phyloP scores from a whole-genome alignment of 2,888 invertebrate genomes.

The Yponomeuta cagnagella region DNA sequence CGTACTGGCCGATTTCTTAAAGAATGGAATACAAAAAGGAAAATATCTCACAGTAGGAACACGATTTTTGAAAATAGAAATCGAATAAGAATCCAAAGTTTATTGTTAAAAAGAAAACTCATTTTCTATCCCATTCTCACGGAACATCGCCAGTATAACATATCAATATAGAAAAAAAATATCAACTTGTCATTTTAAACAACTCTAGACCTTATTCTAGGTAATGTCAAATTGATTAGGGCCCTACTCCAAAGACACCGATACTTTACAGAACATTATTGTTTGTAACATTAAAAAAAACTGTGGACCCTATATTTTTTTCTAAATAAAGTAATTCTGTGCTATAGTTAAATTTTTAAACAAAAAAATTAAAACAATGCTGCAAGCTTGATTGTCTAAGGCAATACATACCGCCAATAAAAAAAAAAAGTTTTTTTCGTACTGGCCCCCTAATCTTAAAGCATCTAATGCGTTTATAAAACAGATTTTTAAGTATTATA shows the following conservation, averaged over 20 bases:
- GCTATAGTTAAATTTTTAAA: slow-evolving; percentile 20
- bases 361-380: slow-evolving; percentile 7
- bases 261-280: slow-evolving; percentile 25
- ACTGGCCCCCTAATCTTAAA: slow-evolving; percentile 7
- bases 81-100: too few relatives aligned
- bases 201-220: slow-evolving; percentile 65
- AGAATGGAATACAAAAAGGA: background rate
- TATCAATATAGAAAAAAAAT: background rate
- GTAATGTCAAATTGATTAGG: slow-evolving; percentile 69
- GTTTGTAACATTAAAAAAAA: slow-evolving; percentile 21
- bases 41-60: background rate
- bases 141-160: background rate
- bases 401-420: background rate
- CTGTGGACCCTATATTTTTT: slow-evolving; percentile 20
- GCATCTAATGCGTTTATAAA: background rate
- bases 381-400: background rate
- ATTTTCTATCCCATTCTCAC: background rate
- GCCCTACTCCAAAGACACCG: slow-evolving; percentile 23
- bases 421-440: background rate
- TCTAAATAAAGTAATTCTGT: slow-evolving; percentile 26
- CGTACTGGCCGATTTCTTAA: background rate
- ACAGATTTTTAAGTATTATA: slow-evolving; percentile 1
- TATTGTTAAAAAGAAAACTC: background rate
- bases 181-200: slow-evolving; percentile 38
- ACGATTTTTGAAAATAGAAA: background rate